Evolutionary conservation across 2,797 vertebrate genomes (phyloP).

Genomic region (Myotis planiceps): DNA sequence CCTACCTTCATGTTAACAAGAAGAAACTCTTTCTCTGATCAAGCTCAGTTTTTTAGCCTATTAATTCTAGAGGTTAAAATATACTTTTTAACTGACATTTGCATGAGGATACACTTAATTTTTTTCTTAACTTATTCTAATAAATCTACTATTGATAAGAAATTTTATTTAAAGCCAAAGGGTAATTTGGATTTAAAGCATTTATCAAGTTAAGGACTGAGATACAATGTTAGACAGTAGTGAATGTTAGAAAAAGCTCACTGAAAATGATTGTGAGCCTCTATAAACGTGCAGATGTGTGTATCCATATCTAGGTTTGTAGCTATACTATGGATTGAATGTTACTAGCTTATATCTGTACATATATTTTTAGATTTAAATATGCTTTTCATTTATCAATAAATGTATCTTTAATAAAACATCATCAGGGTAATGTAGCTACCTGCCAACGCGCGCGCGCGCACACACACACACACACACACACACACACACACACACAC

Average conservation of each 20-base stretch:
- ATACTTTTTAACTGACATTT: neutral
- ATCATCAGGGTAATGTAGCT: neutral
- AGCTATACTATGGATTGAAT: neutral
- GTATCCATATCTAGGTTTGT: neutral
- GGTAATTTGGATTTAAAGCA: conserved; percentile 38
- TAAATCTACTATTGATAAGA: neutral
- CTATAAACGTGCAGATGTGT: neutral
- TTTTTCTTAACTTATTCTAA: neutral
- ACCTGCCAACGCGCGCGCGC: neutral
- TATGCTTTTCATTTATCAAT: neutral
- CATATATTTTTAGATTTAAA: conserved; percentile 5
- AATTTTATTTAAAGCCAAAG: neutral
- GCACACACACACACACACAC: neutral
- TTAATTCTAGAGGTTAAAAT: conserved; percentile 35
- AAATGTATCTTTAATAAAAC: conserved; percentile 44
- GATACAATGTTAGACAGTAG: conserved; percentile 14
- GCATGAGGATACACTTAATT: neutral
- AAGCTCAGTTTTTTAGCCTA: neutral
- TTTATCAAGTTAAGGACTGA: conserved; percentile 14
- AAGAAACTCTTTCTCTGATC: neutral
- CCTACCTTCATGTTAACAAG: neutral
- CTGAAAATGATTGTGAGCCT: neutral
- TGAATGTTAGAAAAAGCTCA: neutral
- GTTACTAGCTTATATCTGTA: neutral
- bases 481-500: neutral